These are phyloP conservation scores for Noctua janthe DNA, from an alignment of 2,888 invertebrate genomes.

Conservation along the genomic window DNA sequence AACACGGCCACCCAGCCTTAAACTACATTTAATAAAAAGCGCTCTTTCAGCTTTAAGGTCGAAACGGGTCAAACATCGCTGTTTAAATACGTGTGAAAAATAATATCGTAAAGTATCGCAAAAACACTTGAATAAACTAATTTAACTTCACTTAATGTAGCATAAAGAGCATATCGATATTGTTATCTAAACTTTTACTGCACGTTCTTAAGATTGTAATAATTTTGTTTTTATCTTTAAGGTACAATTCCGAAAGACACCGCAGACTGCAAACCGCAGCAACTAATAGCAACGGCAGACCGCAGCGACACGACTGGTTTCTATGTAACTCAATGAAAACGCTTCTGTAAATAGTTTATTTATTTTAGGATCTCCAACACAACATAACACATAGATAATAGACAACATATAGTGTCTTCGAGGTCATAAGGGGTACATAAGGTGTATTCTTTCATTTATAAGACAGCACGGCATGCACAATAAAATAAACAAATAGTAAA, in stretches of 20 bases:
- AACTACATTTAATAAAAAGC: conserved; percentile 11
- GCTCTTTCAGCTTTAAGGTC: conserved; percentile 4
- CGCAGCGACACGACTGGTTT: neutral
- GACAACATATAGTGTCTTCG: neutral
- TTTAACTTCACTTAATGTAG: conserved; percentile 14
- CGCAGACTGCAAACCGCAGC: neutral
- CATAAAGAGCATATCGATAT: conserved; percentile 11
- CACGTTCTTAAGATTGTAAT: conserved; percentile 1
- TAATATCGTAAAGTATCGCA: neutral
- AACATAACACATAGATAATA: neutral
- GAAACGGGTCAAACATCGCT: conserved; percentile 8
- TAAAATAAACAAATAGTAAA: neutral
- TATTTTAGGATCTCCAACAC: neutral
- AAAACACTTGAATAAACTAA: conserved; percentile 16
- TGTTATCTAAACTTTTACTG: conserved; percentile 22
- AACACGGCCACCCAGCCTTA: neutral
- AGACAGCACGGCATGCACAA: neutral
- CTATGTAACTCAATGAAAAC: neutral
- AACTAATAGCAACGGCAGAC: no score
- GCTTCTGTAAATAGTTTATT: neutral
- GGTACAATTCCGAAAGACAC: neutral
- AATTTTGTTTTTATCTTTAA: conserved; percentile 20
- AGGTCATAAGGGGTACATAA: no score
- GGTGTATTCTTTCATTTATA: neutral
- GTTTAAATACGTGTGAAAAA: conserved; percentile 13